These are phyloP conservation scores for Thoracochromis brauschi DNA, from an alignment of 2,113 vertebrate species.

Conservation along the genomic window DNA sequence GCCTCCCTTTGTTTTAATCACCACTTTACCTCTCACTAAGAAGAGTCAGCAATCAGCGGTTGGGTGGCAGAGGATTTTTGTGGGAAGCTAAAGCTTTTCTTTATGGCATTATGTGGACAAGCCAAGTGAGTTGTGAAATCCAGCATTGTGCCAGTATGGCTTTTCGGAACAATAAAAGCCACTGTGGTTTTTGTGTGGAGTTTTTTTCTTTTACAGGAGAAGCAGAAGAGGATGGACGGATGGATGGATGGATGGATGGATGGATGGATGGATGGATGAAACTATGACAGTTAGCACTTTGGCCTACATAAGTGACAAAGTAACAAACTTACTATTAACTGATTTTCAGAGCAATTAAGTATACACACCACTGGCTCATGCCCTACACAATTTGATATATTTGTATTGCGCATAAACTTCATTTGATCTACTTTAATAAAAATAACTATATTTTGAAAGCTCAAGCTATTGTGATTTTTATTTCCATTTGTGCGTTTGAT, in stretches of 20 bases:
- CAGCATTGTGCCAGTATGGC: slow-evolving; percentile 6
- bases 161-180: slow-evolving; percentile 45
- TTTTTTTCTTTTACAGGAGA: not conserved
- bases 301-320: not conserved
- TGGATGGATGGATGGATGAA: not conserved
- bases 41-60: slow-evolving; percentile 13
- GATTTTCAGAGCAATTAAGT: not conserved
- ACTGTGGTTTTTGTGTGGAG: slow-evolving; percentile 35
- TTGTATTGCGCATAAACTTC: not conserved
- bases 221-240: not conserved
- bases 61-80: slow-evolving; percentile 30
- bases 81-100: slow-evolving; percentile 7
- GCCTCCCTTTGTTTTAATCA: slow-evolving; percentile 24
- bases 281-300: slow-evolving; percentile 14
- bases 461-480: not conserved
- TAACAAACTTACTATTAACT: not conserved
- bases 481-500: not conserved
- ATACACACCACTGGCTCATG: not conserved
- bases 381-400: not conserved
- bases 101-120: not conserved
- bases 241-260: accelerated
- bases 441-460: not conserved
- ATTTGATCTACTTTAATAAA: not conserved
- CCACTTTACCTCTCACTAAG: slow-evolving; percentile 38
- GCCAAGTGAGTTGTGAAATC: slow-evolving; percentile 23